Percentiles rank a stretch among this genome's conserved stretches.
These are phyloP conservation scores for Pseudopodoces humilis DNA, from an alignment of 2,113 vertebrate genomes.

Conservation along the genomic window DNA sequence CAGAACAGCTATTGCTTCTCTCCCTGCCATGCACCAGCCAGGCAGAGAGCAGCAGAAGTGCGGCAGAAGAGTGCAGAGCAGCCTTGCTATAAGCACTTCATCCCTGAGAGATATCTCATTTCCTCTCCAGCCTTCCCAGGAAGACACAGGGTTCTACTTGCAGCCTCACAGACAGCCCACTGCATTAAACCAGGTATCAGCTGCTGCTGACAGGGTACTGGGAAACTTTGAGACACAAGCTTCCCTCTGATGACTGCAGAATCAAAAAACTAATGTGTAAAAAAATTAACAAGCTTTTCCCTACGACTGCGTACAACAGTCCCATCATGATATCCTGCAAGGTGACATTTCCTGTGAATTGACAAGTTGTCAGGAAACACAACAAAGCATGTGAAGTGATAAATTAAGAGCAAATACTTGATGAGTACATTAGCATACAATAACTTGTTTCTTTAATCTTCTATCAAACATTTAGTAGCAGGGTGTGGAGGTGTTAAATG, in stretches of 20 bases:
- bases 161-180: not conserved
- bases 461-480: not conserved
- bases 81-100: fast-evolving
- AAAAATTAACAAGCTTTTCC: not conserved
- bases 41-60: not conserved
- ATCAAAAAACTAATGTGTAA: not conserved
- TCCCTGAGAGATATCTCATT: not conserved
- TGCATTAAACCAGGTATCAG: not conserved
- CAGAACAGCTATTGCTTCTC: not conserved
- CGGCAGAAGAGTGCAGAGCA: not conserved
- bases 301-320: not conserved
- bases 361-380: not conserved
- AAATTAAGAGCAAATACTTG: constrained; percentile 1
- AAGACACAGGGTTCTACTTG: not conserved
- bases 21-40: not conserved
- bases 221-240: not conserved
- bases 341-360: not conserved
- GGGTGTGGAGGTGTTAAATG: not conserved
- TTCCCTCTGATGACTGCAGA: not conserved
- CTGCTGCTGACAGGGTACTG: not conserved
- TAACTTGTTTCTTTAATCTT: not conserved
- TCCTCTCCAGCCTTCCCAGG: not conserved
- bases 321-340: not conserved
- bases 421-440: not conserved
- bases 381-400: not conserved